These are phyloP conservation scores for Agrotis clavis DNA, from an alignment of 2,888 invertebrate genomes.

Conservation along the genomic window DNA sequence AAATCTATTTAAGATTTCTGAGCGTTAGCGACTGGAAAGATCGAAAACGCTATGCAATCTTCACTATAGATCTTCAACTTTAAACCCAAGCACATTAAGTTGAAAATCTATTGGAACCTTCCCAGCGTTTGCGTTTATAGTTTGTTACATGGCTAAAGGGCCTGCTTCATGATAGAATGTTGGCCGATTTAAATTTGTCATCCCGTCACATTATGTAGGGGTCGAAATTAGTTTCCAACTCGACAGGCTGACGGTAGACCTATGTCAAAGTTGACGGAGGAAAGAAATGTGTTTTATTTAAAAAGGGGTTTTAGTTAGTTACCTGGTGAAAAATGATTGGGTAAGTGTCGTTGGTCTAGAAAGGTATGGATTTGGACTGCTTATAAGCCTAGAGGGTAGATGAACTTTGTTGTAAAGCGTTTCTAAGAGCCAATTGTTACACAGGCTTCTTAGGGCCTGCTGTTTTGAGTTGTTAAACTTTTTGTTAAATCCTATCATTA, in stretches of 20 bases:
- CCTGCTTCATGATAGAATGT: conserved; percentile 31
- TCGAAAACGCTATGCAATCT: too few species aligned
- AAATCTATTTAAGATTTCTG: too few species aligned
- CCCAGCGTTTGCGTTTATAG: too few species aligned
- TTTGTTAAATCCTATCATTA: too few species aligned
- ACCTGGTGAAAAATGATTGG: not conserved
- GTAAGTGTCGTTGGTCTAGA: not conserved
- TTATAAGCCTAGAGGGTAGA: not conserved
- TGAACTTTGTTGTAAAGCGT: not conserved
- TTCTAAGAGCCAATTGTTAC: not conserved
- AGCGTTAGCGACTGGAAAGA: too few species aligned
- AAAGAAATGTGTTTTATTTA: conserved; percentile 4
- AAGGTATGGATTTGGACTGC: not conserved
- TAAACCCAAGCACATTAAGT: too few species aligned
- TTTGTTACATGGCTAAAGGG: too few species aligned
- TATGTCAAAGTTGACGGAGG: conserved; percentile 24
- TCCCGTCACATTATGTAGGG: conserved; percentile 31
- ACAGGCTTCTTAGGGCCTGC: too few species aligned
- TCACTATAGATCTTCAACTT: too few species aligned
- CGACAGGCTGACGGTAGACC: conserved; percentile 9
- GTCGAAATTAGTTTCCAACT: conserved; percentile 44
- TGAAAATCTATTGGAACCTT: too few species aligned
- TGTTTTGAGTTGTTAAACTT: too few species aligned
- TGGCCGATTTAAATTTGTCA: conserved; percentile 42
- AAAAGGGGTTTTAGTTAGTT: conserved; percentile 2